phyloP scores from a whole-genome alignment of 2,797 vertebrate species.

The Novumbra hubbsi region DNA sequence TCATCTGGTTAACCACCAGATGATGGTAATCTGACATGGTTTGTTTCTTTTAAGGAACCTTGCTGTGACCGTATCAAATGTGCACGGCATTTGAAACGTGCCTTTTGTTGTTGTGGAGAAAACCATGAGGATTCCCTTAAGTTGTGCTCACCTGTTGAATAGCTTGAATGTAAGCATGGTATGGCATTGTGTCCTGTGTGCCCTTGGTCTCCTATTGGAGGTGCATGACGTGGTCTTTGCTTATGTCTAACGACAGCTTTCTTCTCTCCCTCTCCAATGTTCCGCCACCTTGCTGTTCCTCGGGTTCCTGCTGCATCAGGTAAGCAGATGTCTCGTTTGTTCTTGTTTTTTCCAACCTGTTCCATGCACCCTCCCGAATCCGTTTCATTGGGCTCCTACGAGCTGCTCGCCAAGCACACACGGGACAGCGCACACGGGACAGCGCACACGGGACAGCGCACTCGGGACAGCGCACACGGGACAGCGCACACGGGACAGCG shows the following conservation, averaged over 20 bases:
- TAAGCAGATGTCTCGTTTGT: constrained; percentile 49
- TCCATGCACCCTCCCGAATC: not conserved
- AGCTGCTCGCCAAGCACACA: not conserved
- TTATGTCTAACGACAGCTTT: constrained; percentile 27
- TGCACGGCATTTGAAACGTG: not conserved
- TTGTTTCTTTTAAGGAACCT: not conserved
- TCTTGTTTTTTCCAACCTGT: not conserved
- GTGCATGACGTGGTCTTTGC: not conserved
- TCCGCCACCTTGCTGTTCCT: constrained; percentile 7
- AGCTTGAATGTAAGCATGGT: not conserved
- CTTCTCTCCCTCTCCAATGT: constrained; percentile 36
- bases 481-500: not conserved
- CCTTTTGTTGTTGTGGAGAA: not conserved
- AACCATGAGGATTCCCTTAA: not conserved
- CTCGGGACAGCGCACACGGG: too few relatives aligned
- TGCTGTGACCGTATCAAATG: not conserved
- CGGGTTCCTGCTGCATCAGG: constrained; percentile 49
- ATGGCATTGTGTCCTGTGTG: not conserved
- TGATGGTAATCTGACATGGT: not conserved
- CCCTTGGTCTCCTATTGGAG: not conserved
- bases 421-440: not conserved
- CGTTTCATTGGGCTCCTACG: not conserved
- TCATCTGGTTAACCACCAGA: not conserved
- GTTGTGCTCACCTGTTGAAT: not conserved
- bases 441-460: too few relatives aligned